Evolutionary conservation across 2,888 invertebrate species (phyloP), one percentile per base, ranked within the genome.

Genomic region (Clusia tigrina): DNA sequence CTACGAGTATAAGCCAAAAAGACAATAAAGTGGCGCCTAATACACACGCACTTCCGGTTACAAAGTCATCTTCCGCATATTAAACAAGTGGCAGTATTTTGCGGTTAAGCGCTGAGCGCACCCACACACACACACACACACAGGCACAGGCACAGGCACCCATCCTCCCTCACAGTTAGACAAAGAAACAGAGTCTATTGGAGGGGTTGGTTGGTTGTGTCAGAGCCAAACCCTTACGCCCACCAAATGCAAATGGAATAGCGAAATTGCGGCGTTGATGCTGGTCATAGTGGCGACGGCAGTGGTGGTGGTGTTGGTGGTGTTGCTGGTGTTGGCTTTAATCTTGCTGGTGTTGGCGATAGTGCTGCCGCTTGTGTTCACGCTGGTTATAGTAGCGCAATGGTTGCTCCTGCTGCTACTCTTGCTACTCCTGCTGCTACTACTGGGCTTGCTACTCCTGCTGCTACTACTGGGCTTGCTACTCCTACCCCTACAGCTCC

Each of bases 21-120:
- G 52, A 59, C 65, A 60, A 60, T 61, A 55, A 58, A 63, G 54
- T 60, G 62, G 54, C 60, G 63, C 54, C 59, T 48, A 60, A 58
- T 24, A 62, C 52, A 58, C 67, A 63, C 58, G 60, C 63, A 64
- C 60, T 60, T 67, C 64, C 60, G 64, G 53, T 64, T 52, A 59
- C 62, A 54, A 63, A 63, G 62, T 51, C 62, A 65, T 60, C 62
- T 60, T 57, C 20, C 63, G 63, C 60, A 64, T 63, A 63, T 65
- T 65, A 62, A 62, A 23, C 62, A 64, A 38, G 26, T 58, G 53
- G 18, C 10, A 54, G 51, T 58, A 57, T 61, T 52, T 61, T 61
- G 61, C 20, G 61, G 61, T 61, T 56, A 2, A 54, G 20, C 26
- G n/a, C n/a, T 15, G 42, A 42, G 32, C 32, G 12, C 12, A 5